Conservation (phyloP, 2,888 invertebrate species). For the Clepsis dumicolana region DNA sequence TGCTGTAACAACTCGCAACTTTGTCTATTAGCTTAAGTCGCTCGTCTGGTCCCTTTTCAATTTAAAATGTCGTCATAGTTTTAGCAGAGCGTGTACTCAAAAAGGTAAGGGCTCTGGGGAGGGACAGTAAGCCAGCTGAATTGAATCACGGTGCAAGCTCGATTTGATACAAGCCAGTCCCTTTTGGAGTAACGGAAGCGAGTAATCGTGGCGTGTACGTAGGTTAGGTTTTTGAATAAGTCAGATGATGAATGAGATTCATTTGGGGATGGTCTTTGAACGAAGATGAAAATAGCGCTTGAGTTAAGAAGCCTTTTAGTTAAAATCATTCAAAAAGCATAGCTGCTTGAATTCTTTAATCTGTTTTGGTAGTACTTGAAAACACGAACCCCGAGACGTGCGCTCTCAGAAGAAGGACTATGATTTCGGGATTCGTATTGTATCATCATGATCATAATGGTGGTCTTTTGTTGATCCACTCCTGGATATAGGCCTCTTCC, state of each 20-base stretch:
- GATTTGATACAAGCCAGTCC: slow-evolving; percentile 30
- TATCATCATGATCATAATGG: too few species aligned
- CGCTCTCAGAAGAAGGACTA: too few species aligned
- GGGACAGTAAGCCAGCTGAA: slow-evolving; percentile 27
- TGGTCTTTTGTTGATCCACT: too few species aligned
- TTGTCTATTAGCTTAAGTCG: slow-evolving; percentile 25
- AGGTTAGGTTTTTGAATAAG: background rate
- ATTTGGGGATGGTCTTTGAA: background rate
- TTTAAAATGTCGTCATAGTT: slow-evolving; percentile 40
- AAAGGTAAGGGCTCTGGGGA: slow-evolving; percentile 31
- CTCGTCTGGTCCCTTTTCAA: slow-evolving; percentile 35
- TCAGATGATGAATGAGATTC: background rate
- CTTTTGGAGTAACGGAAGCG: slow-evolving; percentile 35
- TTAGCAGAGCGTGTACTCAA: slow-evolving; percentile 21
- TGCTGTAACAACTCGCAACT: slow-evolving; percentile 25
- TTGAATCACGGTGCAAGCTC: slow-evolving; percentile 33
- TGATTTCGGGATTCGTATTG: too few species aligned
- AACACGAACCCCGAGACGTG: too few species aligned
- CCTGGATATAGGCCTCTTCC: too few species aligned
- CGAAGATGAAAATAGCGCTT: background rate
- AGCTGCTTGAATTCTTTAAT: too few species aligned
- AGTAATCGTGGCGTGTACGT: slow-evolving; percentile 15
- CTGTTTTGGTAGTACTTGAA: too few species aligned
- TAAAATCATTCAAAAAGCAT: too few species aligned
- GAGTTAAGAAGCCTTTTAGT: too few species aligned